Conservation (phyloP, 2,888 invertebrate genomes). For the Apotomis betuletana region DNA sequence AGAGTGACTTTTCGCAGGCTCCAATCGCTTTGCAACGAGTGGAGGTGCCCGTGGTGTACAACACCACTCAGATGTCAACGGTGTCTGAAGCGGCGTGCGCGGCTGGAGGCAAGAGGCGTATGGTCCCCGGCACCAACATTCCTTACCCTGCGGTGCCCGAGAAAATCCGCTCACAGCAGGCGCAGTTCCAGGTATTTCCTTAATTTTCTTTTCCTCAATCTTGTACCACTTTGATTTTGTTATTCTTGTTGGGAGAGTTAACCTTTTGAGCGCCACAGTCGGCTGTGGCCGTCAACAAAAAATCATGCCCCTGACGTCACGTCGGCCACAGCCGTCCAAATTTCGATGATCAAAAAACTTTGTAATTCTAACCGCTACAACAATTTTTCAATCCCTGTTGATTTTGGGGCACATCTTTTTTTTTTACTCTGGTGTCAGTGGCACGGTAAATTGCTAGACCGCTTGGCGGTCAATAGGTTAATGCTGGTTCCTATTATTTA, state of each 20-base stretch:
- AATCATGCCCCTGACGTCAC: no score
- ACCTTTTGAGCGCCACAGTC: no score
- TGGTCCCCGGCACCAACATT: conserved; percentile 74
- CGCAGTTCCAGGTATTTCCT: conserved; percentile 71
- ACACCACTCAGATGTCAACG: conserved; percentile 70
- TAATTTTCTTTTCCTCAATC: not conserved
- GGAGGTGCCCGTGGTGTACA: conserved; percentile 74
- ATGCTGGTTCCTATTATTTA: no score
- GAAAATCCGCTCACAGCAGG: conserved; percentile 64
- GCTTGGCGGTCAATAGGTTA: no score
- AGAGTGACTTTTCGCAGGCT: conserved; percentile 55
- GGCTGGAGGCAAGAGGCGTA: conserved; percentile 61
- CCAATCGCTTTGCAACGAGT: conserved; percentile 77
- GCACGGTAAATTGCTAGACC: no score
- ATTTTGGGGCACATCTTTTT: no score
- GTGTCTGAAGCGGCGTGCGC: conserved; percentile 68
- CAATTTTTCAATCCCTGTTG: no score
- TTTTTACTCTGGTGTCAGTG: no score
- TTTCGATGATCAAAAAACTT: no score
- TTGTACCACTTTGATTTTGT: not conserved
- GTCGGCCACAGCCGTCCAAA: no score
- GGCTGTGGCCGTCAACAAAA: no score
- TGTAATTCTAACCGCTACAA: no score
- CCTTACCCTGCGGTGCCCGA: conserved; percentile 69
- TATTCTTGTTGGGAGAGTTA: not conserved